Base-by-base conservation (phyloP, 2,888 invertebrate genomes). In the Euplagia quadripunctaria region DNA sequence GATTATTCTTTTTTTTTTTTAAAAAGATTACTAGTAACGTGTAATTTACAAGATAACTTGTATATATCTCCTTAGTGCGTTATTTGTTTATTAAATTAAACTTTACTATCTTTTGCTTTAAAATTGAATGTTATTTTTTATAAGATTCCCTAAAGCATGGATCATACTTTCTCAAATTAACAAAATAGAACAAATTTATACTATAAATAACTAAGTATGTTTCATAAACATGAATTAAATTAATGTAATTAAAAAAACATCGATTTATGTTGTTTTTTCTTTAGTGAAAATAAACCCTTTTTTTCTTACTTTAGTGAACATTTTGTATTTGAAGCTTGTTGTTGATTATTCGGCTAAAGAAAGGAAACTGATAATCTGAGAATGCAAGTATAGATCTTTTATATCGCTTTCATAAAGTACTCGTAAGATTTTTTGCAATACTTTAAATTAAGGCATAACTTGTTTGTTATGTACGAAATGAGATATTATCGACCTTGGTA, bases 221-320 rank as follows among this genome's bases (percentile, higher is more conserved):
- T 16, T 52, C 0, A 17, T 8, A 17, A 52, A 17, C 17, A 14
- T 16, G 1, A 6, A 52, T 17, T 52, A 14, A 17, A 17, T 55
- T 7, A 55, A 20, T 20, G n/a, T 11, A 58, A 11, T 2, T 20
- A 20, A 20, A 58, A 49, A 12, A 49, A 46, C 9, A 46, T 46
- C 43, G 43, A 49, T 49, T 9, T 49, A 0, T 43, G 43, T 43
- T 43, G 0, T 43, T 43, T 43, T 43, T 43, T 8, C 43, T 43
- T 43, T 8, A 43, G 17, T n/a, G 9, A 20, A 55, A 55, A 4
- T 8, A 55, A 58, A 58, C 11, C 11, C 8, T n/a, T 20, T 4
- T 58, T 58, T 81, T 73, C 69, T 69, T 69, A 69, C 69, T 69
- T 69, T 69, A 49, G 31, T 63, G 41, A 63, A 69, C 69, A 69